phyloP scores from a whole-genome alignment of 2,113 vertebrate species.

The Protobothrops flavoviridis region DNA sequence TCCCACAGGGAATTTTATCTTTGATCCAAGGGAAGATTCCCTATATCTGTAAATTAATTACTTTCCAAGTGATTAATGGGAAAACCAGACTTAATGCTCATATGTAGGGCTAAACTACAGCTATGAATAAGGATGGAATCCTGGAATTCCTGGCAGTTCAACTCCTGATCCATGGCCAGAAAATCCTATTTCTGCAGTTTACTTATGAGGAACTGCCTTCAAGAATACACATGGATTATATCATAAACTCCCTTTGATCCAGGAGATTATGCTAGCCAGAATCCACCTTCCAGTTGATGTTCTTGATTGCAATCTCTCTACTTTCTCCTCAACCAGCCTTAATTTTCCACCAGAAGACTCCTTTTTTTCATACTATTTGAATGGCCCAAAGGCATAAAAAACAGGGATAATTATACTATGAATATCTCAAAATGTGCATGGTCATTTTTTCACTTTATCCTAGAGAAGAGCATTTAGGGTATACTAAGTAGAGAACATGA shows the following conservation, averaged over 20 bases:
- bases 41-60: neutral
- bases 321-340: neutral
- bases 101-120: neutral
- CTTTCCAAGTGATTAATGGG: neutral
- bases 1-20: neutral
- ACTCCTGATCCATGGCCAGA: neutral
- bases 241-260: neutral
- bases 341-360: neutral
- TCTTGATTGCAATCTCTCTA: neutral
- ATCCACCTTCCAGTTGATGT: neutral
- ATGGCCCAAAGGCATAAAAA: neutral
- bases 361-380: neutral
- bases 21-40: neutral
- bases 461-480: neutral
- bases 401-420: neutral
- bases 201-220: neutral
- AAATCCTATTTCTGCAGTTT: neutral
- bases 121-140: neutral
- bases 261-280: neutral
- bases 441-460: neutral
- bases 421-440: neutral
- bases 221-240: neutral
- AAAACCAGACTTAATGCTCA: neutral
- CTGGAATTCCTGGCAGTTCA: neutral
- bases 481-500: neutral